phyloP scores from a whole-genome alignment of 2,797 vertebrate species.

The Neomorphus geoffroyi region DNA sequence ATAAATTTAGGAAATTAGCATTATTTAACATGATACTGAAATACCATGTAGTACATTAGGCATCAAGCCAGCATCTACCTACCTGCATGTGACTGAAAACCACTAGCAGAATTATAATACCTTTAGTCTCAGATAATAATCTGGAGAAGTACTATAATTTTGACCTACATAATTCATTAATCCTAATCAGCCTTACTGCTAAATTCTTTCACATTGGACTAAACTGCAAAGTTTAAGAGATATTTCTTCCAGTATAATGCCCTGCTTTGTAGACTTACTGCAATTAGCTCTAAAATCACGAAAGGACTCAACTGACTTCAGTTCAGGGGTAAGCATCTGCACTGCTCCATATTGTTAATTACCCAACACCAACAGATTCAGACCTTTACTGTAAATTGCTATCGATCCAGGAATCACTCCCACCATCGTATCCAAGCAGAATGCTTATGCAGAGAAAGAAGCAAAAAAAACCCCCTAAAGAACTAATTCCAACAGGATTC shows the following conservation, averaged over 20 bases:
- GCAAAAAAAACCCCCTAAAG: neutral
- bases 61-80: neutral
- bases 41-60: accelerated
- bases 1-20: neutral
- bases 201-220: neutral
- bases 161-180: neutral
- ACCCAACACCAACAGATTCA: neutral
- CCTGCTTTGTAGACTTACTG: neutral
- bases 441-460: neutral
- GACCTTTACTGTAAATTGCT: neutral
- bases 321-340: neutral
- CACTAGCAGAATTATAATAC: neutral
- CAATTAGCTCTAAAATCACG: neutral
- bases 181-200: neutral
- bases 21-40: neutral
- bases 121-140: neutral
- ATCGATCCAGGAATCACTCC: neutral
- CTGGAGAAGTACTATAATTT: neutral
- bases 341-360: neutral
- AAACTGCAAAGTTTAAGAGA: neutral
- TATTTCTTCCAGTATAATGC: neutral
- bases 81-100: neutral
- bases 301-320: neutral
- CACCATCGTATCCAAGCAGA: neutral
- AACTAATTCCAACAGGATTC: neutral